Percentiles rank a stretch among this genome's conserved stretches.
Conservation (phyloP, 2,888 invertebrate genomes). For the Halictus quadricinctus region DNA sequence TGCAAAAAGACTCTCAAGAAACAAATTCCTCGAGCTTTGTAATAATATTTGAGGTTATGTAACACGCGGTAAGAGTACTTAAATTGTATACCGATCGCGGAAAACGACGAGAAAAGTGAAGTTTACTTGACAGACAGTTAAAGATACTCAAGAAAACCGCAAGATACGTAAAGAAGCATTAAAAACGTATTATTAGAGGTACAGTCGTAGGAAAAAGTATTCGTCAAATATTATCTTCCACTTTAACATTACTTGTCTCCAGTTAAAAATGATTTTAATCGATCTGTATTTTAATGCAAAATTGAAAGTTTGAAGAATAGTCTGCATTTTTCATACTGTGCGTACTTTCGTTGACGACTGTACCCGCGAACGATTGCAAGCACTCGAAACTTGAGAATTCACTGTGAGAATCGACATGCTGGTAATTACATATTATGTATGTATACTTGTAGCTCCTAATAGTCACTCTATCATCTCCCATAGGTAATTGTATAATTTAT, state of each 20-base stretch:
- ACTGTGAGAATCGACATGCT: slow-evolving; percentile 29
- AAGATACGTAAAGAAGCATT: slow-evolving; percentile 13
- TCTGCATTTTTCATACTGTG: background rate
- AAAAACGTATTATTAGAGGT: background rate
- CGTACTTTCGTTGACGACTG: background rate
- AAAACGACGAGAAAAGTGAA: background rate
- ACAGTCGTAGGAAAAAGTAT: background rate
- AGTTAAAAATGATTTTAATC: background rate
- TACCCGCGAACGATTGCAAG: background rate
- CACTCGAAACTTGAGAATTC: slow-evolving; percentile 15
- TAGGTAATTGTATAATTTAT: slow-evolving; percentile 21
- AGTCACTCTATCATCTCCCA: slow-evolving; percentile 42
- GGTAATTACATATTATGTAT: slow-evolving; percentile 26
- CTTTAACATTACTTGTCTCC: background rate
- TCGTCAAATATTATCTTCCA: background rate
- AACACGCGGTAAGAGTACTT: slow-evolving; percentile 15
- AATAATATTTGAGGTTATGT: slow-evolving; percentile 3
- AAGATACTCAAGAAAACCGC: slow-evolving; percentile 25
- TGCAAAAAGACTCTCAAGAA: background rate
- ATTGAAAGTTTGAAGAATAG: background rate
- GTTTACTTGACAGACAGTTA: slow-evolving; percentile 19
- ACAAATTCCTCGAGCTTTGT: background rate
- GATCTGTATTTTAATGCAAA: background rate
- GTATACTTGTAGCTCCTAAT: slow-evolving; percentile 37
- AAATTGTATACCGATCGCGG: background rate